Percentiles rank a stretch among this genome's conserved stretches.
Conservation (phyloP, 2,113 vertebrate species). For the Cyanistes caeruleus region DNA sequence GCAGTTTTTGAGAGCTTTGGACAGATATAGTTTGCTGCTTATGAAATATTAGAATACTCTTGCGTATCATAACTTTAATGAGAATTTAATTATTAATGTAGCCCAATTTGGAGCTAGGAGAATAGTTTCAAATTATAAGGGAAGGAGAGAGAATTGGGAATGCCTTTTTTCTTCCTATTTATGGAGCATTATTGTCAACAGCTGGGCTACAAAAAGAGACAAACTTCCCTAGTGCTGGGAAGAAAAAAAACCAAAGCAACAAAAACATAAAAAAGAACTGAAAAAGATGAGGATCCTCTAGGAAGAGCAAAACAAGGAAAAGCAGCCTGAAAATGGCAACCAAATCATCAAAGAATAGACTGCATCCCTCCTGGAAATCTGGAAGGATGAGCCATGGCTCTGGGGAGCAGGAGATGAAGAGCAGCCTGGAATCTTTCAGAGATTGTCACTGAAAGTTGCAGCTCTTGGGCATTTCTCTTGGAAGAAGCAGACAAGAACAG, state of each 20-base stretch:
- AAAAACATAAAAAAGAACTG: background rate
- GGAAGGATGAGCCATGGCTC: background rate
- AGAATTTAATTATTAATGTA: conserved; percentile 38
- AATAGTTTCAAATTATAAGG: background rate
- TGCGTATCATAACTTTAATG: background rate
- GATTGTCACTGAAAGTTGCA: background rate
- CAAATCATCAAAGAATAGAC: background rate
- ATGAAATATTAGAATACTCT: background rate
- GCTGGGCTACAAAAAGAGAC: background rate
- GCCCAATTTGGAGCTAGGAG: background rate
- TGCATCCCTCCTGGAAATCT: background rate
- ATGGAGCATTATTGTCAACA: background rate
- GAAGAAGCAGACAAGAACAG: background rate
- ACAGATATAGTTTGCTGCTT: background rate
- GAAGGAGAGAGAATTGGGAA: background rate
- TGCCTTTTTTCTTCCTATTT: background rate
- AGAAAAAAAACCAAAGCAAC: background rate
- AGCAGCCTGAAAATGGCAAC: background rate
- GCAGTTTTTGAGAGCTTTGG: background rate
- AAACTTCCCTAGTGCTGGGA: background rate
- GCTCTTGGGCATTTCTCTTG: background rate
- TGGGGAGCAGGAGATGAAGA: background rate
- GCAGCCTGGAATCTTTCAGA: background rate
- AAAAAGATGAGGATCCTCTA: background rate
- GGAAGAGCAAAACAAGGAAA: background rate